Evolutionary conservation across 2,113 vertebrate species (phyloP).

Genomic region (Phodopus roborovskii): DNA sequence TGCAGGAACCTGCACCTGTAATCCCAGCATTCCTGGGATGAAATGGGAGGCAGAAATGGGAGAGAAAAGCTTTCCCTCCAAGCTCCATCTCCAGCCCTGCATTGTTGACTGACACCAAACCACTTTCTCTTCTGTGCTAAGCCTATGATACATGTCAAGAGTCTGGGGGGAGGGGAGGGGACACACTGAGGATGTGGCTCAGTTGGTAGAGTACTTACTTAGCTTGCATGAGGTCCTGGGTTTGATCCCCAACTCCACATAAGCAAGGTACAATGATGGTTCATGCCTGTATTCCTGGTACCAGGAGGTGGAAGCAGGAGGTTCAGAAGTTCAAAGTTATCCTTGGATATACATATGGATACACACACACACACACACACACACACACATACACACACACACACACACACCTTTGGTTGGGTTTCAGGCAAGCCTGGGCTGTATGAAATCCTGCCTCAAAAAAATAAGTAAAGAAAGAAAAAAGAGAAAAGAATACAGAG

Average conservation of each 20-base stretch:
- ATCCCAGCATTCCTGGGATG: not conserved
- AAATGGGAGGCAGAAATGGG: not conserved
- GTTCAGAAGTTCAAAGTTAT: not conserved
- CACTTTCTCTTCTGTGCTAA: not conserved
- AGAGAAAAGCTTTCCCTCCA: not conserved
- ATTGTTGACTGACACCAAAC: not conserved
- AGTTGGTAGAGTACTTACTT: not conserved
- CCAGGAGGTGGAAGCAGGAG: not conserved
- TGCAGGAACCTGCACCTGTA: no score
- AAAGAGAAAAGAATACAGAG: not conserved
- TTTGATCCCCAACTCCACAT: not conserved
- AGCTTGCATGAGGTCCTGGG: no score
- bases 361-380: not conserved
- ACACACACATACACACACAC: not conserved
- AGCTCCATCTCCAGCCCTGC: no score
- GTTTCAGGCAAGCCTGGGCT: not conserved
- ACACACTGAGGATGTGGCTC: no score
- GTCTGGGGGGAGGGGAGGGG: not conserved
- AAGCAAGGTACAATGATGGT: not conserved
- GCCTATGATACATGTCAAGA: not conserved
- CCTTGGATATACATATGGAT: not conserved
- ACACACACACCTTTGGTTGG: not conserved
- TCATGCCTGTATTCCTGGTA: not conserved
- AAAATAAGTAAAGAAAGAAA: not conserved
- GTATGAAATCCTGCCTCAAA: not conserved